Percentiles rank a stretch among this genome's conserved stretches.
Conservation (phyloP, 2,113 vertebrate genomes). For the Pontoporia blainvillei region DNA sequence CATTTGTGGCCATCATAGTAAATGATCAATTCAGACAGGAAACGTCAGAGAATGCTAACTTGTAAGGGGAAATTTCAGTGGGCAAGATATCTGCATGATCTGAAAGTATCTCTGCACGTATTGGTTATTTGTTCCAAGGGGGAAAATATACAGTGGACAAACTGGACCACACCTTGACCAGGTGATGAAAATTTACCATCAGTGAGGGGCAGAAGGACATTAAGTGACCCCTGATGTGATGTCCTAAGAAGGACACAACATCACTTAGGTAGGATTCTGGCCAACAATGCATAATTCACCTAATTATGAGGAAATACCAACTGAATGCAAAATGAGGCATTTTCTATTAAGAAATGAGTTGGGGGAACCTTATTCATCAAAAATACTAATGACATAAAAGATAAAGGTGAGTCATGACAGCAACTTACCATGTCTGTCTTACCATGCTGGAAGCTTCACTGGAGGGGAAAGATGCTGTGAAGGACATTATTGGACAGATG, state of each 20-base stretch:
- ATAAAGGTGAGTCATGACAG: not conserved
- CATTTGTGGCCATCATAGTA: not conserved
- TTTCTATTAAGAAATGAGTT: not conserved
- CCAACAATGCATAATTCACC: not conserved
- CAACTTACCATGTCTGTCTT: not conserved
- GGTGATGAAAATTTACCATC: not conserved
- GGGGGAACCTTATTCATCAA: not conserved
- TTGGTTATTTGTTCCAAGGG: not conserved
- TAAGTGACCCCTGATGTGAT: not conserved
- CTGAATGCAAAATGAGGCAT: constrained; percentile 18
- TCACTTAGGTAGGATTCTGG: not conserved
- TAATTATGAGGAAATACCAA: not conserved
- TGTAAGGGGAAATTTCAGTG: not conserved
- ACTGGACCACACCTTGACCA: not conserved
- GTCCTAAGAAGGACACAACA: not conserved
- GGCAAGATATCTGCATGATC: not conserved
- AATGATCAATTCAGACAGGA: not conserved
- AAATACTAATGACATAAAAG: not conserved
- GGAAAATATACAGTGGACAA: not conserved
- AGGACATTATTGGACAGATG: not conserved
- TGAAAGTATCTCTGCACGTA: not conserved
- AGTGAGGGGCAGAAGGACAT: not conserved
- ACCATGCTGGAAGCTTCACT: not conserved
- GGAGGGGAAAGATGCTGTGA: not conserved
- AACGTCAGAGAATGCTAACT: not conserved